These are phyloP conservation scores for Tetrax tetrax DNA, from an alignment of 2,113 vertebrate species.

Conservation along the genomic window DNA sequence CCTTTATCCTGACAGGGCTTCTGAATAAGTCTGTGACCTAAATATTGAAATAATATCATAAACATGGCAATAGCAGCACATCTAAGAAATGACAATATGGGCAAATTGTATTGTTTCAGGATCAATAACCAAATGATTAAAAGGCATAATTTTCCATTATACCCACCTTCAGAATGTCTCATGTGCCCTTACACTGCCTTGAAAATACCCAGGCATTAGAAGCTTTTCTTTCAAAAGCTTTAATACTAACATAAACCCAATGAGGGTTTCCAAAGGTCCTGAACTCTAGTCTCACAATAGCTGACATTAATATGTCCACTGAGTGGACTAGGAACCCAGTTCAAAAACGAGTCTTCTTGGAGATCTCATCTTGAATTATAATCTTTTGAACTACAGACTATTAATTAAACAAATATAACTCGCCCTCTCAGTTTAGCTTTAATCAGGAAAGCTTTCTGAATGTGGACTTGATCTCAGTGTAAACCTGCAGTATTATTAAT, in stretches of 20 bases:
- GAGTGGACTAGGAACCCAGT: not conserved
- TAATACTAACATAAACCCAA: not conserved
- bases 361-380: not conserved
- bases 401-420: slow-evolving; percentile 16
- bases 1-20: not conserved
- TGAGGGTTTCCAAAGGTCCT: not conserved
- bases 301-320: not conserved
- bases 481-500: not conserved
- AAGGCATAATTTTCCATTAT: not conserved
- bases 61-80: not conserved
- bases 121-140: not conserved
- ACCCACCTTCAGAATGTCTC: not conserved
- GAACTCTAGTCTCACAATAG: not conserved
- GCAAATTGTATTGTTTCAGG: not conserved
- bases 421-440: not conserved
- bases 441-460: not conserved
- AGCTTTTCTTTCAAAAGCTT: not conserved
- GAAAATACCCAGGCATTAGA: not conserved
- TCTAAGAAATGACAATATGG: not conserved
- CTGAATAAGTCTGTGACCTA: not conserved
- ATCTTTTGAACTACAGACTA: not conserved
- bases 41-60: not conserved
- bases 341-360: not conserved
- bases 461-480: not conserved
- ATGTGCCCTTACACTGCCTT: not conserved